Evolutionary conservation across 2,113 vertebrate species (phyloP).

Genomic region (Hydrochoerus hydrochaeris): DNA sequence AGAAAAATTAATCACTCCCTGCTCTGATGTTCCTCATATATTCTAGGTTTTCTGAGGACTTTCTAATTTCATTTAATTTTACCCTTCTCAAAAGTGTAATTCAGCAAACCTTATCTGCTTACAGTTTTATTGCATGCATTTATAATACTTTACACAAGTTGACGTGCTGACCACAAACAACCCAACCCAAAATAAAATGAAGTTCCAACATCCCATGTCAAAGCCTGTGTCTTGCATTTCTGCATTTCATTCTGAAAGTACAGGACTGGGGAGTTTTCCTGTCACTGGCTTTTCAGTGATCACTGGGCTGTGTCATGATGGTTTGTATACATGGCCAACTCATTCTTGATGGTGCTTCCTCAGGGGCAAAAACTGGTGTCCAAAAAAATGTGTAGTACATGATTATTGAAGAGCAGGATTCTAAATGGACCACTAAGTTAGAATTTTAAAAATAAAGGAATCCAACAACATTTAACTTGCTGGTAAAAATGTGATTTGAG

Average conservation of each 20-base stretch:
- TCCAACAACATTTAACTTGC: neutral
- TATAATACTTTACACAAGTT: slow-evolving; percentile 33
- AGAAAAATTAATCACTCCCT: slow-evolving; percentile 46
- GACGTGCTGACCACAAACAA: neutral
- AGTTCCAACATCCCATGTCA: neutral
- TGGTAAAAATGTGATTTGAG: neutral
- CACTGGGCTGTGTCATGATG: neutral
- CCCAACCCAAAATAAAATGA: neutral
- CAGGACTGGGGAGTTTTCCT: neutral
- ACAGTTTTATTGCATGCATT: slow-evolving; percentile 1
- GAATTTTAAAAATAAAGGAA: neutral
- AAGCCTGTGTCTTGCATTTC: neutral
- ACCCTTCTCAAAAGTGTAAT: neutral
- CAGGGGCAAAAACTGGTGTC: neutral
- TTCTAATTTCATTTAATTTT: slow-evolving; percentile 27
- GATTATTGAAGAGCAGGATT: neutral
- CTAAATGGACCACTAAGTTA: neutral
- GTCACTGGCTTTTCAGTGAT: neutral
- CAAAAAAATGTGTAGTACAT: neutral
- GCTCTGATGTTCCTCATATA: neutral
- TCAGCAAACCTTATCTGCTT: slow-evolving; percentile 31
- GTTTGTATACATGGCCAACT: neutral
- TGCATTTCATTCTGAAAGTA: neutral
- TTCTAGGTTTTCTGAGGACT: neutral
- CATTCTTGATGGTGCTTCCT: neutral